phyloP scores from a whole-genome alignment of 1,140 invertebrate genomes.

The Nomia melanderi region DNA sequence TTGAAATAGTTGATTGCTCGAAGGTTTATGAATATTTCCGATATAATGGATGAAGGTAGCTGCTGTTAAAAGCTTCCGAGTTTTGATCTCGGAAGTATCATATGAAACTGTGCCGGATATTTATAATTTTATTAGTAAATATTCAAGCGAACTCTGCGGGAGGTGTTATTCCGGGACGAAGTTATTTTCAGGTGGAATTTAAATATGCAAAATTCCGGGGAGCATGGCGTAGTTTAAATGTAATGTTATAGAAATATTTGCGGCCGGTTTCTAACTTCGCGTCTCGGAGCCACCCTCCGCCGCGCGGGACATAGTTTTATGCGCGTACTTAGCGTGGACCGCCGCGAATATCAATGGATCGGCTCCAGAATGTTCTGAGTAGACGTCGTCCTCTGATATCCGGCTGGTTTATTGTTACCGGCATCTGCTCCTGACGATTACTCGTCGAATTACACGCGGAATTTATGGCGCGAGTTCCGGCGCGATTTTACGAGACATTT shows the following conservation, averaged over 20 bases:
- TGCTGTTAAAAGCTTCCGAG: too few relatives aligned
- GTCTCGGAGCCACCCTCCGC: not conserved
- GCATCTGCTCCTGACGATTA: constrained; percentile 63
- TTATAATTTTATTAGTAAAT: constrained; percentile 5
- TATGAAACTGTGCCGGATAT: too few relatives aligned
- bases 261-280: constrained; percentile 32
- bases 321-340: constrained; percentile 37
- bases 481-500: constrained; percentile 55
- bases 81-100: too few relatives aligned
- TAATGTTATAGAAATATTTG: constrained; percentile 33
- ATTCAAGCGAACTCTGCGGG: not conserved
- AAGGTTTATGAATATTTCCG: too few relatives aligned
- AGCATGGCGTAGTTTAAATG: not conserved
- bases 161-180: not conserved
- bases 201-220: constrained; percentile 12
- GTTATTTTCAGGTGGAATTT: constrained; percentile 6
- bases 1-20: too few relatives aligned
- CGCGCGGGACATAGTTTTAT: constrained; percentile 59
- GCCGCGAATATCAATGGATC: constrained; percentile 54
- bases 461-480: constrained; percentile 51
- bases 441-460: constrained; percentile 57
- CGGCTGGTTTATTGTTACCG: constrained; percentile 61
- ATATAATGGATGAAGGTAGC: too few relatives aligned
- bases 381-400: constrained; percentile 52
- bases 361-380: constrained; percentile 50